phyloP scores from a whole-genome alignment of 2,888 invertebrate genomes.

The Hylaea fasciaria region DNA sequence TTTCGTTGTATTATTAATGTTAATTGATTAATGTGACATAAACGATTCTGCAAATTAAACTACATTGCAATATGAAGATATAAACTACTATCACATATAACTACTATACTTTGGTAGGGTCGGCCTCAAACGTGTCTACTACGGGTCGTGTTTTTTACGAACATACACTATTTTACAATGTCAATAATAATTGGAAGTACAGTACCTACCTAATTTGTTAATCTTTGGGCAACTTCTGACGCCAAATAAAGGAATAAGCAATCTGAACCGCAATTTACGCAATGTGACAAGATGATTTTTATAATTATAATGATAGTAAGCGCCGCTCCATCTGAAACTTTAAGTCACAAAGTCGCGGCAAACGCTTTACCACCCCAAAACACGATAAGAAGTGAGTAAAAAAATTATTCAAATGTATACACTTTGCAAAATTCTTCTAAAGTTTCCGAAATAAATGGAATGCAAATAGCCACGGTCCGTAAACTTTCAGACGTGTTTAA shows the following conservation, averaged over 20 bases:
- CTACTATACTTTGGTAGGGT: constrained; percentile 21
- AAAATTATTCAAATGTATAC: neutral
- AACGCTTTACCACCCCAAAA: no score
- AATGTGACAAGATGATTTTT: neutral
- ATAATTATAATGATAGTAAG: neutral
- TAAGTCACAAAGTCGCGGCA: no score
- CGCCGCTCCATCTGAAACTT: neutral
- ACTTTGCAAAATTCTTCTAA: neutral
- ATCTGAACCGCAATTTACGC: neutral
- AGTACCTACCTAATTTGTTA: no score
- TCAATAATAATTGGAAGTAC: no score
- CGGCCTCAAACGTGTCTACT: no score
- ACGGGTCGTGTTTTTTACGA: no score
- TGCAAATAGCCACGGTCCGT: constrained; percentile 11
- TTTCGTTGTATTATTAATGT: constrained; percentile 60
- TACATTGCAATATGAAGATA: constrained; percentile 36
- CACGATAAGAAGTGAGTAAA: no score
- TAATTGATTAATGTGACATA: constrained; percentile 13
- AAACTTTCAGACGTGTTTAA: constrained; percentile 12
- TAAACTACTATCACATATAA: constrained; percentile 50
- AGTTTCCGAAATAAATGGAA: constrained; percentile 11
- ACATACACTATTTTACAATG: no score
- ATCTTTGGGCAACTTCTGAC: neutral
- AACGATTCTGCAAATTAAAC: constrained; percentile 30
- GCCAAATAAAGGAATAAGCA: neutral